Conservation (phyloP, 2,888 invertebrate genomes). For the Dasypogon diadema region DNA sequence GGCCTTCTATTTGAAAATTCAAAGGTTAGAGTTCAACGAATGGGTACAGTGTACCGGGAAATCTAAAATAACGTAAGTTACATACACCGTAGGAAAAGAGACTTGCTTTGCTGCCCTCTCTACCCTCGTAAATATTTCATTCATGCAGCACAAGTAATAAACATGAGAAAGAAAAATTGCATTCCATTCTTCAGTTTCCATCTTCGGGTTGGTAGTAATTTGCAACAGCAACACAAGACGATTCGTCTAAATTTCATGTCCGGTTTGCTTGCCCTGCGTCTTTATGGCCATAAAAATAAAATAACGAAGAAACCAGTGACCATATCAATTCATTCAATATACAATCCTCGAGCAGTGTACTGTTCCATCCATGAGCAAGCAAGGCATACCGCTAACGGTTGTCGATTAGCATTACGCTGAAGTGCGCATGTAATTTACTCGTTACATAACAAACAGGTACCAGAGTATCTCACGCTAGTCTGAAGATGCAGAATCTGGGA, state of each 20-base stretch:
- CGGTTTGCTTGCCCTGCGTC: background rate
- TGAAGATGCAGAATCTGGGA: no score
- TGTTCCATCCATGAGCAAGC: background rate
- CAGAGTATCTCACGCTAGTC: background rate
- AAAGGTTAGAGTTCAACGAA: no score
- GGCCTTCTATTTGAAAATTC: no score
- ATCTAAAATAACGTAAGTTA: no score
- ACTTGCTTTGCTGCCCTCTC: no score
- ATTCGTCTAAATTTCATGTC: background rate
- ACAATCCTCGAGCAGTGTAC: background rate
- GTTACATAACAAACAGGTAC: background rate
- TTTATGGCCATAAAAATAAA: background rate
- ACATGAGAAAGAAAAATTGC: background rate
- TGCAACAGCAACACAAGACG: background rate
- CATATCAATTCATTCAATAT: background rate
- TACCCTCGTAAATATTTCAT: background rate
- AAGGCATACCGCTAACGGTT: conserved; percentile 3
- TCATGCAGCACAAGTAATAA: background rate
- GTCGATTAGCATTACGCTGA: background rate
- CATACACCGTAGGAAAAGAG: no score
- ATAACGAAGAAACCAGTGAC: background rate
- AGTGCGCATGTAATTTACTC: background rate
- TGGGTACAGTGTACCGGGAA: no score
- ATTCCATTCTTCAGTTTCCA: background rate
- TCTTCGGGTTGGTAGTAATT: background rate